Base-by-base conservation (phyloP, 2,113 vertebrate species). In the Merops nubicus region DNA sequence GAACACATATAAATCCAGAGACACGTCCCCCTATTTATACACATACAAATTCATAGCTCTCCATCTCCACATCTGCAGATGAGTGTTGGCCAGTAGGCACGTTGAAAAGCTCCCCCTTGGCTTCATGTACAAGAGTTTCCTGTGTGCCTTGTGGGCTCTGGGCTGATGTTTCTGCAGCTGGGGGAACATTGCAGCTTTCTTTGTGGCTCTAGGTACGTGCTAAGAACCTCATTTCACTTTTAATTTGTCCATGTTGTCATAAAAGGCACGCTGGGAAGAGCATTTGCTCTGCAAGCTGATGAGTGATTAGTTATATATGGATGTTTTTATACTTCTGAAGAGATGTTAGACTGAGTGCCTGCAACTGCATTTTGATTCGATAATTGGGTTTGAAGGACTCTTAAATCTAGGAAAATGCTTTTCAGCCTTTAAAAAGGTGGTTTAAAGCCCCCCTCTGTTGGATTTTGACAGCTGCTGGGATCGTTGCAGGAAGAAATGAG, bases 301-400 rank as follows among this genome's bases (percentile, higher is more conserved):
- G 65, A 87, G 84, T 16, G 88, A 73, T 91, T 77, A 85, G 90
- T 65, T 85, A 54, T 76, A 94, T 74, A 34, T 13, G 89, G 86
- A 14, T 89, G 92, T 89, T 89, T 95, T 93, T 93, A 70, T 94
- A 51, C 91, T 77, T 74, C 69, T 89, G 87, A 84, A 92, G 86
- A 26, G 80, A 80, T 54, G 59, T 78, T 75, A 54, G 51, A 59
- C 38, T 34, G 77, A 88, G 89, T 45, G 87, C 63, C 80, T 88
- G 91, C 67, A 62, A 57, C 93, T 92, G 89, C 85, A 79, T 91
- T 93, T 92, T 84, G 83, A 88, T 93, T 89, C 10, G 54, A 93
- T 95, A 96, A 97, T 96, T 93, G 95, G 63, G 79, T 91, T 42
- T 90, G 91, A 82, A 96, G 97, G 87, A 70, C 89, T 87, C 94